phyloP scores from a whole-genome alignment of 2,888 invertebrate species.

The Lithophane semibrunnea region DNA sequence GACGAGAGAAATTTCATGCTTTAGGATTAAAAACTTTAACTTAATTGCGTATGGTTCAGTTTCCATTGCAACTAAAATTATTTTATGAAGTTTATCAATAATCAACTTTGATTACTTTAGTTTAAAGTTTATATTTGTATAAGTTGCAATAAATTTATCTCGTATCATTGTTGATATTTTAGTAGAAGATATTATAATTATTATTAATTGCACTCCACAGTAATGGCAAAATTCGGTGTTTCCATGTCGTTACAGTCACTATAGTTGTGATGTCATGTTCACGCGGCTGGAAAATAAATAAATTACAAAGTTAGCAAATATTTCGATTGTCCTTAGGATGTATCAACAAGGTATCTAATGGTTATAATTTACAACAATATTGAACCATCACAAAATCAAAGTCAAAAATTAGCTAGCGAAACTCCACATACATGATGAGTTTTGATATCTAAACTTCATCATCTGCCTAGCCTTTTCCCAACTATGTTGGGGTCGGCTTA shows the following conservation, averaged over 20 bases:
- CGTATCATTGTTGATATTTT: too few relatives aligned
- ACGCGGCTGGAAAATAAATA: constrained; percentile 37
- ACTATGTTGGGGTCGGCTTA: too few relatives aligned
- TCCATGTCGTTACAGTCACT: constrained; percentile 43
- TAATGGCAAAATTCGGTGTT: constrained; percentile 18
- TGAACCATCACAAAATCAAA: background rate
- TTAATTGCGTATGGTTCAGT: too few relatives aligned
- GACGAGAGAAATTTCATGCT: too few relatives aligned
- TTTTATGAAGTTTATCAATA: too few relatives aligned
- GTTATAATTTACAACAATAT: background rate
- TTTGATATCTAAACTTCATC: too few relatives aligned
- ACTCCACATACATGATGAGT: background rate
- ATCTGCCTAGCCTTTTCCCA: too few relatives aligned
- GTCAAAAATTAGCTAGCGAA: background rate
- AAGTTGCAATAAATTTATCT: too few relatives aligned
- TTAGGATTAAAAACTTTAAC: too few relatives aligned
- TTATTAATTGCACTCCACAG: constrained; percentile 34
- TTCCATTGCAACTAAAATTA: too few relatives aligned
- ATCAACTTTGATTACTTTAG: too few relatives aligned
- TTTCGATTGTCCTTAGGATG: background rate
- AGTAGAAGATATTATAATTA: constrained; percentile 23
- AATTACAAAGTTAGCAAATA: background rate
- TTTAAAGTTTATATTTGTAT: too few relatives aligned
- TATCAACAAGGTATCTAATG: background rate
- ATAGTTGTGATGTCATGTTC: constrained; percentile 35